These are phyloP conservation scores for Drosophila ananassae DNA, from an alignment of 1,140 invertebrate genomes.

Conservation along the genomic window DNA sequence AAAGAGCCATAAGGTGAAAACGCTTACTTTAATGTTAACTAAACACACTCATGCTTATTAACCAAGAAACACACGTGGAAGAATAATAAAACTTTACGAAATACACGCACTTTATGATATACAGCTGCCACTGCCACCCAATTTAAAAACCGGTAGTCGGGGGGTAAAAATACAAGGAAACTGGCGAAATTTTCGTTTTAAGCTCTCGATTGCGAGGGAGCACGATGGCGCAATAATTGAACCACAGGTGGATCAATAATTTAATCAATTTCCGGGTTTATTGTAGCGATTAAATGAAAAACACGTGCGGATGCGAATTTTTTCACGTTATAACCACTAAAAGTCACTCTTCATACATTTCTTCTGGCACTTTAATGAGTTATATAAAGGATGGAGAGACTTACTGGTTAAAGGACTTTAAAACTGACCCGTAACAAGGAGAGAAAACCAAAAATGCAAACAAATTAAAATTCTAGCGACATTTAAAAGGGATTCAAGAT, in stretches of 20 bases:
- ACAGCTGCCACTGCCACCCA: background rate
- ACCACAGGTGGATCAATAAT: conserved; percentile 22
- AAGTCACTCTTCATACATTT: conserved; percentile 1
- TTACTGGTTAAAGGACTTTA: background rate
- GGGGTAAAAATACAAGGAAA: background rate
- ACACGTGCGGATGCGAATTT: conserved; percentile 8
- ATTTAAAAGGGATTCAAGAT: background rate
- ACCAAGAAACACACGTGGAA: conserved; percentile 4
- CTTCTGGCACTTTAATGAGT: background rate
- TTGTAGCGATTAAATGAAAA: conserved; percentile 19
- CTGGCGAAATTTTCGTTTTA: background rate
- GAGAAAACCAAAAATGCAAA: background rate
- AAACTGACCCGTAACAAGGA: background rate
- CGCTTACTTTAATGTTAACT: conserved; percentile 32
- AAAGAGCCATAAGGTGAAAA: background rate
- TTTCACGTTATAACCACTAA: background rate
- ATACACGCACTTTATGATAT: conserved; percentile 3
- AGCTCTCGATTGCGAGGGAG: background rate
- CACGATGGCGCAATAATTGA: conserved; percentile 7
- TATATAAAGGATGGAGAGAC: background rate
- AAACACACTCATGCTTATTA: conserved; percentile 27
- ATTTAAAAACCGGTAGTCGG: background rate
- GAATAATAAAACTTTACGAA: conserved; percentile 18
- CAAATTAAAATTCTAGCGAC: background rate
- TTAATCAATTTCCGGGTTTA: conserved; percentile 21